These are phyloP conservation scores for Megastigmus dorsalis DNA, from an alignment of 2,888 invertebrate genomes.

Conservation along the genomic window DNA sequence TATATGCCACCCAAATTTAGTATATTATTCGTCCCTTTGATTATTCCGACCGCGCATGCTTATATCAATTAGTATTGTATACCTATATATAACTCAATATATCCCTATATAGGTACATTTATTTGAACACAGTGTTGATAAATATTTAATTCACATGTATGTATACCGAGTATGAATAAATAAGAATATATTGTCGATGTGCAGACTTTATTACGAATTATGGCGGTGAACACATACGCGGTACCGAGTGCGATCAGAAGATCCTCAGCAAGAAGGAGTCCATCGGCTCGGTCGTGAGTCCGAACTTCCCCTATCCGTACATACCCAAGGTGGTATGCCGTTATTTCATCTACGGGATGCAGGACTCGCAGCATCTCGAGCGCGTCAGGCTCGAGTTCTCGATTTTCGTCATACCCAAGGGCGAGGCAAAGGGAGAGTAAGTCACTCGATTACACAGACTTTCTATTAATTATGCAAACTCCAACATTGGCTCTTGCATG, in stretches of 20 bases:
- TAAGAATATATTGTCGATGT: not conserved
- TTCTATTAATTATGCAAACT: too few species aligned
- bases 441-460: too few species aligned
- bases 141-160: too few species aligned
- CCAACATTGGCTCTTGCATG: too few species aligned
- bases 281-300: slow-evolving; percentile 94
- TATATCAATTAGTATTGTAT: not conserved
- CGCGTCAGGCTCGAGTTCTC: slow-evolving; percentile 92
- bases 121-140: too few species aligned
- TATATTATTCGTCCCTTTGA: not conserved
- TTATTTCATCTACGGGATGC: slow-evolving; percentile 98
- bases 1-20: not conserved
- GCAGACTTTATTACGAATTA: slow-evolving; percentile 93
- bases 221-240: slow-evolving; percentile 95
- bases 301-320: slow-evolving; percentile 96
- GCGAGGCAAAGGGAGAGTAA: slow-evolving; percentile 87
- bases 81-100: too few species aligned
- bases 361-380: slow-evolving; percentile 97
- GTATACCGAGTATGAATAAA: not conserved
- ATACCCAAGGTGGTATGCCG: slow-evolving; percentile 97
- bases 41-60: too few species aligned
- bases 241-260: slow-evolving; percentile 99
- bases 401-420: slow-evolving; percentile 91
- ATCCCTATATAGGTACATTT: too few species aligned
- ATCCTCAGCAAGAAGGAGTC: slow-evolving; percentile 95